Evolutionary conservation across 2,797 vertebrate species (phyloP).

Genomic region (Myotis planiceps): DNA sequence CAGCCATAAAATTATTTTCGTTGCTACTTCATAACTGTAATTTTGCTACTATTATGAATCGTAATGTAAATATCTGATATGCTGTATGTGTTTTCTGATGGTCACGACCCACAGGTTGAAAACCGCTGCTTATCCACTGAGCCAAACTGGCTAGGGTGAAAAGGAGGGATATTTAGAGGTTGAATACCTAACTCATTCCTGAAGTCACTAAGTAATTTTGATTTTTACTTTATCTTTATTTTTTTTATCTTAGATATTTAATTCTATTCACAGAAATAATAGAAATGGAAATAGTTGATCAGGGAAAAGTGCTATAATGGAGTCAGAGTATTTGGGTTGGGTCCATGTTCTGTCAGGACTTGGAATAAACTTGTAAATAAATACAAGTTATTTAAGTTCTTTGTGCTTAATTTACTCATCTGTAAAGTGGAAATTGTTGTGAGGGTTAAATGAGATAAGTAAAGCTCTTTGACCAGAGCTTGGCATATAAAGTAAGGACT

Average conservation of each 20-base stretch:
- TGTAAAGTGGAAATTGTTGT: conserved; percentile 10
- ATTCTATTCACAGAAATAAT: neutral
- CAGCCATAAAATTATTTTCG: too few relatives aligned
- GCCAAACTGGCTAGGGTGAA: neutral
- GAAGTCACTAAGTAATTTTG: conserved; percentile 39
- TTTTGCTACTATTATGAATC: too few relatives aligned
- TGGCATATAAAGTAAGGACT: conserved; percentile 6
- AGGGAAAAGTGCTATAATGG: neutral
- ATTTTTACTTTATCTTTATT: neutral
- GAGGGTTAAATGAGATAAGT: conserved; percentile 32
- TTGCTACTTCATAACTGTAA: too few relatives aligned
- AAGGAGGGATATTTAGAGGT: neutral
- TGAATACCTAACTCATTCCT: conserved; percentile 4
- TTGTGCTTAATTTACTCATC: neutral
- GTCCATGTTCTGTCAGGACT: neutral
- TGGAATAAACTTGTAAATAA: neutral
- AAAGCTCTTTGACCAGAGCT: neutral
- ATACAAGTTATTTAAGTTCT: conserved; percentile 28
- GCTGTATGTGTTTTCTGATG: too few relatives aligned
- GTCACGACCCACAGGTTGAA: too few relatives aligned
- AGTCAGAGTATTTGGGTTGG: conserved; percentile 10
- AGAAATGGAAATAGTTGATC: neutral
- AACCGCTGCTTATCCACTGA: too few relatives aligned
- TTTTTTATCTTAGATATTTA: conserved; percentile 17
- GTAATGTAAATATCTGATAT: too few relatives aligned